Percentiles rank a stretch among this genome's conserved stretches.
These are phyloP conservation scores for Tigriopus californicus DNA, from an alignment of 2,888 invertebrate species.

Conservation along the genomic window DNA sequence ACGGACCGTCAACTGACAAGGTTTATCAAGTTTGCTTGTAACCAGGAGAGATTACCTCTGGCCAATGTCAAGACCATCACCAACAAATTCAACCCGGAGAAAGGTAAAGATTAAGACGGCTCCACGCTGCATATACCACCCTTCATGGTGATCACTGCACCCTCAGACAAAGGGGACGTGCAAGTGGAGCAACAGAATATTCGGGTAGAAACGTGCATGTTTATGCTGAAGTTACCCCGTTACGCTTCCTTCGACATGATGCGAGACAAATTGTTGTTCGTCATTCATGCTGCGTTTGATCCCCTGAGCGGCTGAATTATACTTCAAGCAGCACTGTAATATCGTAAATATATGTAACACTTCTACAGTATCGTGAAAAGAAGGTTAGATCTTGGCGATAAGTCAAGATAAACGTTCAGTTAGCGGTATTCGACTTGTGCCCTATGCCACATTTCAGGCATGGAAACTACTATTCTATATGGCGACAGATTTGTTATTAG, in stretches of 20 bases:
- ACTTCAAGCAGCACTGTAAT: background rate
- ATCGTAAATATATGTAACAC: background rate
- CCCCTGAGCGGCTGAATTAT: constrained; percentile 26
- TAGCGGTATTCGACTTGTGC: too few relatives aligned
- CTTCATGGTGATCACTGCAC: constrained; percentile 29
- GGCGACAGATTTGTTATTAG: too few relatives aligned
- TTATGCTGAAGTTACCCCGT: constrained; percentile 28
- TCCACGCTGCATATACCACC: constrained; percentile 24
- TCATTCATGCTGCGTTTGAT: constrained; percentile 27
- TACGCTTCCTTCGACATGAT: constrained; percentile 27
- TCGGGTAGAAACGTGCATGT: constrained; percentile 28
- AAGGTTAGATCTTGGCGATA: too few relatives aligned
- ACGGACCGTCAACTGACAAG: constrained; percentile 25
- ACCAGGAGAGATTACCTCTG: constrained; percentile 28
- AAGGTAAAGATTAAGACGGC: constrained; percentile 21
- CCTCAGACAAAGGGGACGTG: constrained; percentile 24
- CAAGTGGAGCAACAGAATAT: constrained; percentile 25
- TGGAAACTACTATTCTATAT: too few relatives aligned
- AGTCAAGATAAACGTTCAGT: too few relatives aligned
- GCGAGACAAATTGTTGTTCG: constrained; percentile 25
- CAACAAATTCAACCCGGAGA: constrained; percentile 16
- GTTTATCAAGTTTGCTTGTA: constrained; percentile 29
- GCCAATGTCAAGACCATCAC: constrained; percentile 22
- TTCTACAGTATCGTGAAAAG: too few relatives aligned
- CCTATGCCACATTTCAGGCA: too few relatives aligned